Evolutionary conservation across 1,140 invertebrate genomes (phyloP), one percentile per base, ranked within the genome.

Genomic region (Brachionus rubens): DNA sequence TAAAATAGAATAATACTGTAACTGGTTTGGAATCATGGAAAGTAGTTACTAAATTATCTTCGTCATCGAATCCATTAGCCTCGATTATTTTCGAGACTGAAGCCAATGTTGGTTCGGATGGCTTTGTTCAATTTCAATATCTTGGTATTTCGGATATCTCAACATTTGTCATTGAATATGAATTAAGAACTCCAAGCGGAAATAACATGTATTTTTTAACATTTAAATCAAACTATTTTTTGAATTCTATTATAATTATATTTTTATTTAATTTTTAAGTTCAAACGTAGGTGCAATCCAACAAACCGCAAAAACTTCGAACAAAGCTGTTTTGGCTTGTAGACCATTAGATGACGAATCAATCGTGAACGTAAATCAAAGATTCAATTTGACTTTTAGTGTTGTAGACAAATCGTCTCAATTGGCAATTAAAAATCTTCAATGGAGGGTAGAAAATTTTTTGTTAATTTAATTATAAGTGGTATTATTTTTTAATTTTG

Each of bases 1-100:
- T 70, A 78, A 79, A n/a, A n/a, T n/a, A 54, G 68, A 72, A 72
- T 26, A 26, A 24, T 24, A 50, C 46, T 26, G 68, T 72, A 2
- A 48, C 16, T 33, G 65, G 43, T 16, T 19, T 70, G 21, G 43
- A 19, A 19, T 24, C 68, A 10, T 72, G 68, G 68, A 50, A 19
- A 30, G 47, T 72, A 36, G 30, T 16, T 21, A 46, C 24, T 26
- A 48, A 30, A 54, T 5, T 72, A 12, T 30, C 40, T 19, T 50
- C 68, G 28, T 50, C 46, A 19, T 50, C 68, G 19, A 50, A 50
- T n/a, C 12, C 47, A 30, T 36, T 19, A 12, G 10, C 28, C 3
- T 12, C 16, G 50, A 33, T 72, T 3, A 72, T 72, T 50, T 21
- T 33, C 0, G 16, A 72, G 30, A 72, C 1, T 12, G 68, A 72